Evolutionary conservation across 2,113 vertebrate species (phyloP), one percentile per base, ranked within the genome.

Genomic region (Empidonax alnorum): DNA sequence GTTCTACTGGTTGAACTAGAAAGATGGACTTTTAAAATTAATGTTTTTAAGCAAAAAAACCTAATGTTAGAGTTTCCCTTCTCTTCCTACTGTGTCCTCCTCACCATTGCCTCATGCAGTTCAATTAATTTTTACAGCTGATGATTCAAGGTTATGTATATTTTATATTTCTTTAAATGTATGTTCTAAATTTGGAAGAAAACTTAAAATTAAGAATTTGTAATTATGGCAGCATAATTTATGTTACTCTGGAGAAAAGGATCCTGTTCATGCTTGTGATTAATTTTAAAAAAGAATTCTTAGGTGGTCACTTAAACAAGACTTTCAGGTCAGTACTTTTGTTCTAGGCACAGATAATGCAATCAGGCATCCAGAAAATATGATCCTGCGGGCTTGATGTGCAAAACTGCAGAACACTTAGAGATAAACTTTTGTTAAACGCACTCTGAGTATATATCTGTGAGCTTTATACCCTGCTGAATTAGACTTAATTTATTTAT

Each of bases 281-380:
- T 90, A 2, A 50, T 49, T 92, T 83, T 35, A 31, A 27, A 46
- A 76, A 69, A 59, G 9, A 5, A 53, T 83, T 69, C 63, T 93
- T 95, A 71, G 59, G n/a, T 80, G 83, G 85, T 81, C 92, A 92
- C 68, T 95, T 95, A 92, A 85, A 82, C n/a, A 93, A 80, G 49
- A 73, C 67, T 95, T 97, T 93, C 72, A 80, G 92, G 90, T 93
- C 75, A 83, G 67, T 74, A 84, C 85, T 77, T 92, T n/a, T 42
- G 16, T 77, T 30, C 23, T 37, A 74, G 50, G 47, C 50, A 80
- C 47, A 87, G 61, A 81, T 81, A 84, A 94, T 81, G 87, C 39
- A 93, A 85, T 44, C 50, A 90, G 83, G 67, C 95, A 90, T 88
- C 67, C 90, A 94, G 88, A 93, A 96, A 94, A 92, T 47, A 41